Evolutionary conservation across 2,888 invertebrate species (phyloP), one percentile per base, ranked within the genome.

Genomic region (Bombylius discolor): DNA sequence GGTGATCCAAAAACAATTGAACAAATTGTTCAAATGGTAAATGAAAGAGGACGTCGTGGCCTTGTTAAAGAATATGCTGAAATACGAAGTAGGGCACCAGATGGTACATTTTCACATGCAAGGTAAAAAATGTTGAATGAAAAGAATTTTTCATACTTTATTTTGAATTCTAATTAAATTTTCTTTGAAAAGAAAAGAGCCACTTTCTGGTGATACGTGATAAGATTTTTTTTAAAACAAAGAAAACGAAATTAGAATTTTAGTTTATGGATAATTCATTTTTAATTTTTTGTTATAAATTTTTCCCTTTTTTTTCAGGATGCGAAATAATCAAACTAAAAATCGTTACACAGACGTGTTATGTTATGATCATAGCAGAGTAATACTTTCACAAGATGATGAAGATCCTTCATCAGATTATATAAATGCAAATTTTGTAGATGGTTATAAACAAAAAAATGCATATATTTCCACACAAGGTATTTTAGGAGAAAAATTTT

Each of bases 401-500:
- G 83, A 82, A 63, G 88, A 88, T 68, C 80, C 85, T 62, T 79
- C 82, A 66, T 84, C 86, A 51, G 96, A 96, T 76, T 97, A 97
- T 71, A 95, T 97, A 72, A 95, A 98, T 77, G 97, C 96, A 56
- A 97, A 97, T 79, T 97, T 88, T 75, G 96, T 97, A 54, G 96
- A 97, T 77, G 97, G 97, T 23, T 97, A 96, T 77, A 92, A 93
- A 73, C 96, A 96, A 76, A 92, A 92, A 72, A 93, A 93, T 76
- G 96, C 96, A 55, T 98, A 94, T 76, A 97, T 98, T 69, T 95
- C 91, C 68, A 96, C 97, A 65, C 97, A 98, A 82, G 97, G 90
- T 90, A 45, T 4, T 39, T 39, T 9, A 39, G 11, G 11, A 23
- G 23, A 23, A 23, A 23, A 1, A 23, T 23, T n/a, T n/a, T n/a